phyloP scores from a whole-genome alignment of 2,888 invertebrate species.

The Coleophora deauratella region DNA sequence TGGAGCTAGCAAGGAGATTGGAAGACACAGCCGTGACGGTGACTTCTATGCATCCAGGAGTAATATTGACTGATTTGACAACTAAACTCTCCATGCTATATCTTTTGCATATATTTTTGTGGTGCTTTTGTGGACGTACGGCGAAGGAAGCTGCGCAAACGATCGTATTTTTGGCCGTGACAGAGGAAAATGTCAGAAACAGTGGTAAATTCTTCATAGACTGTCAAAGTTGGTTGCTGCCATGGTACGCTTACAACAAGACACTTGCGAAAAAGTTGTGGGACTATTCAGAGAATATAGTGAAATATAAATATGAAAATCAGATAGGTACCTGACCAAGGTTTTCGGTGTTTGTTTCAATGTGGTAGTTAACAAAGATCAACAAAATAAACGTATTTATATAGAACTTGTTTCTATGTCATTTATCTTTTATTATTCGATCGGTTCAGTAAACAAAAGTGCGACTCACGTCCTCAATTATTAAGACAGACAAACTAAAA shows the following conservation, averaged over 20 bases:
- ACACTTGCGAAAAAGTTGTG: not conserved
- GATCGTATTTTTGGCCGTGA: not conserved
- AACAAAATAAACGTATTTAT: too few relatives aligned
- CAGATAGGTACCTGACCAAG: too few relatives aligned
- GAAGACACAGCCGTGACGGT: conserved; percentile 80
- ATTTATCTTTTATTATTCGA: too few relatives aligned
- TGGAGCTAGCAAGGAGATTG: conserved; percentile 78
- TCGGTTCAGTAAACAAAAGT: too few relatives aligned
- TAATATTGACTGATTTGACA: conserved; percentile 79
- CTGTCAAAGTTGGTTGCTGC: not conserved
- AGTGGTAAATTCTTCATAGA: not conserved
- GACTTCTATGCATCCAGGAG: conserved; percentile 86
- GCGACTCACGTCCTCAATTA: too few relatives aligned
- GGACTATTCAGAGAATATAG: not conserved
- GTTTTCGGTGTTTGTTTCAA: too few relatives aligned
- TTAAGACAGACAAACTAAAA: too few relatives aligned
- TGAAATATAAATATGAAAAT: conserved; percentile 2
- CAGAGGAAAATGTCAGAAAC: not conserved
- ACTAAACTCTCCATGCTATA: conserved; percentile 23
- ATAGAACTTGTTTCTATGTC: too few relatives aligned
- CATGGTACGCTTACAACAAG: not conserved
- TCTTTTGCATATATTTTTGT: not conserved
- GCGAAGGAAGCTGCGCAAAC: not conserved
- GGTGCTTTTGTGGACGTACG: not conserved
- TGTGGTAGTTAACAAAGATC: too few relatives aligned